phyloP scores from a whole-genome alignment of 92 coral and sea anemone species.

The Phymanthus crucifer region DNA sequence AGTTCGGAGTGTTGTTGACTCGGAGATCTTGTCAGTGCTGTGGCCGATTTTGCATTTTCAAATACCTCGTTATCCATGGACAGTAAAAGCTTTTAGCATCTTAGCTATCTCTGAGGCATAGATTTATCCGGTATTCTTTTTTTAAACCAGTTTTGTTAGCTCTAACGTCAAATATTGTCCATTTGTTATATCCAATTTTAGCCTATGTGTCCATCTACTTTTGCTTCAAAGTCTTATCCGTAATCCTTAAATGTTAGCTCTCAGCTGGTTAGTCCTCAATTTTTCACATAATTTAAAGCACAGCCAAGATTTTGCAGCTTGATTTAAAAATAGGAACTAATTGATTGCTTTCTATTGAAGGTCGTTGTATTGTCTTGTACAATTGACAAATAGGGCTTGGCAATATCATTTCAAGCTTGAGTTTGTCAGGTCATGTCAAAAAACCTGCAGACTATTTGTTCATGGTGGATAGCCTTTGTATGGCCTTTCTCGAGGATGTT shows the following conservation, averaged over 20 bases:
- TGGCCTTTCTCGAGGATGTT: neutral
- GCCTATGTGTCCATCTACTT: neutral
- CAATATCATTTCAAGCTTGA: neutral
- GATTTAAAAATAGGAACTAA: neutral
- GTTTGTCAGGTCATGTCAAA: neutral
- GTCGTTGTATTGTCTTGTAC: neutral
- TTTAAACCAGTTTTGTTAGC: neutral
- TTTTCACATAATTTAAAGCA: neutral
- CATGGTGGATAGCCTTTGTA: neutral
- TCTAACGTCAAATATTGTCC: neutral
- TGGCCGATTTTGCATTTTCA: neutral
- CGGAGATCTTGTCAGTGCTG: neutral
- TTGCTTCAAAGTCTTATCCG: neutral
- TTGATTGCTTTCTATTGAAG: neutral
- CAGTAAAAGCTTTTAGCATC: neutral
- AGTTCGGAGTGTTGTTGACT: neutral
- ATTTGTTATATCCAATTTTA: neutral
- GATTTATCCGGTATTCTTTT: neutral
- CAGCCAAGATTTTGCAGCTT: neutral
- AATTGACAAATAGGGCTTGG: neutral
- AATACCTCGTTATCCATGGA: neutral
- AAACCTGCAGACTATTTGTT: conserved; percentile 4
- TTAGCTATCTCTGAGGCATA: neutral
- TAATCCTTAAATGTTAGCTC: neutral
- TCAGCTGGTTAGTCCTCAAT: neutral